Conservation (phyloP, 1,140 invertebrate genomes). For the Saccostrea cuccullata region DNA sequence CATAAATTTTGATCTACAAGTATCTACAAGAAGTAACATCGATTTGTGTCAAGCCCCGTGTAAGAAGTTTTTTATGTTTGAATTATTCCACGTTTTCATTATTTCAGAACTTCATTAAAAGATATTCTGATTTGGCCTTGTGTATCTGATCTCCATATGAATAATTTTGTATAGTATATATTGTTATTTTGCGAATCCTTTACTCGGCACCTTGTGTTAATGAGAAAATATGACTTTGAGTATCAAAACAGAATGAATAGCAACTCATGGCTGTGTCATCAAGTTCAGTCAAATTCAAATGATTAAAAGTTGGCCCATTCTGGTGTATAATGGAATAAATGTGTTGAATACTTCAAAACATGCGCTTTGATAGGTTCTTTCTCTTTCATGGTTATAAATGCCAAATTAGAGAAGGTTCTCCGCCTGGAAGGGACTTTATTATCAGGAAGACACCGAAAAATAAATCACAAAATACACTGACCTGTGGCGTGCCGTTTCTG, state of each 20-base stretch:
- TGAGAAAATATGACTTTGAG: not conserved
- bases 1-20: too few relatives aligned
- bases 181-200: not conserved
- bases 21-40: too few relatives aligned
- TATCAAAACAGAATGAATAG: not conserved
- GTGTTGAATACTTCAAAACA: slow-evolving; percentile 14
- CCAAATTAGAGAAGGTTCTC: slow-evolving; percentile 5
- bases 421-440: not conserved
- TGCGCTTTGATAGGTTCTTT: not conserved
- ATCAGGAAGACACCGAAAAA: not conserved
- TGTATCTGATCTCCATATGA: not conserved
- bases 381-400: slow-evolving; percentile 20
- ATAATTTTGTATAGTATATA: not conserved
- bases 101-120: not conserved
- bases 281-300: not conserved
- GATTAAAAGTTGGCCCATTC: slow-evolving; percentile 2
- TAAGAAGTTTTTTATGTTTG: not conserved
- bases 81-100: not conserved
- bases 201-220: not conserved
- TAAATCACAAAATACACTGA: not conserved
- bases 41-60: not conserved
- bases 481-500: slow-evolving; percentile 2
- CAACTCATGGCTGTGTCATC: not conserved
- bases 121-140: not conserved
- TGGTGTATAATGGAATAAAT: slow-evolving; percentile 9